phyloP scores from a whole-genome alignment of 2,888 invertebrate genomes.

The Eupsilia transversa region DNA sequence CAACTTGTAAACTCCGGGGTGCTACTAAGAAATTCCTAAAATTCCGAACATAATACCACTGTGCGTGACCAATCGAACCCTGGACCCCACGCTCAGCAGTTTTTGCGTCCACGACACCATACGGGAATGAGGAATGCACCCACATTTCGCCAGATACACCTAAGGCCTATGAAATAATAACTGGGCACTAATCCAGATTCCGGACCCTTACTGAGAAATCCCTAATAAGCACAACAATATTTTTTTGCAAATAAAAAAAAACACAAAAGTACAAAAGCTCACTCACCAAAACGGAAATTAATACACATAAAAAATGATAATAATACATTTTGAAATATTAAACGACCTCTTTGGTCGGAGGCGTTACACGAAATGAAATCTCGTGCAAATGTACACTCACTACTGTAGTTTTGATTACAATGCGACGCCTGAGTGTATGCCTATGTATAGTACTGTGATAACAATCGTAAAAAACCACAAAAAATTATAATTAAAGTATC shows the following conservation, averaged over 20 bases:
- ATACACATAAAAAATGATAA: not conserved
- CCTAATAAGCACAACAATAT: no score
- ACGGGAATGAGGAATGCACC: not conserved
- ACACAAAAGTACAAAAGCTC: not conserved
- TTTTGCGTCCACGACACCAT: not conserved
- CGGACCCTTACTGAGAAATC: not conserved
- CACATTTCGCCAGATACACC: no score
- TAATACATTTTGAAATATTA: constrained; percentile 32
- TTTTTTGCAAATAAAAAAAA: not conserved
- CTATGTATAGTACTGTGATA: constrained; percentile 20
- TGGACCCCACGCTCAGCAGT: not conserved
- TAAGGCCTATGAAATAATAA: not conserved
- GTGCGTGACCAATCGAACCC: not conserved
- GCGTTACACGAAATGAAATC: constrained; percentile 29
- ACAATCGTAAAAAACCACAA: constrained; percentile 30
- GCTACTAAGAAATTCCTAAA: not conserved
- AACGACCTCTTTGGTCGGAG: constrained; percentile 13
- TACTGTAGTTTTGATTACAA: not conserved
- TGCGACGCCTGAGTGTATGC: not conserved
- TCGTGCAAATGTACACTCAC: no score
- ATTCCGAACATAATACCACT: not conserved
- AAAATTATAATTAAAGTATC: constrained; percentile 11
- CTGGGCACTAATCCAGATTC: not conserved
- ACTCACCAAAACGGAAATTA: constrained; percentile 43
- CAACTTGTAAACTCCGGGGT: not conserved